Evolutionary conservation across 1,140 invertebrate species (phyloP).

Genomic region (Drosophila mayri): DNA sequence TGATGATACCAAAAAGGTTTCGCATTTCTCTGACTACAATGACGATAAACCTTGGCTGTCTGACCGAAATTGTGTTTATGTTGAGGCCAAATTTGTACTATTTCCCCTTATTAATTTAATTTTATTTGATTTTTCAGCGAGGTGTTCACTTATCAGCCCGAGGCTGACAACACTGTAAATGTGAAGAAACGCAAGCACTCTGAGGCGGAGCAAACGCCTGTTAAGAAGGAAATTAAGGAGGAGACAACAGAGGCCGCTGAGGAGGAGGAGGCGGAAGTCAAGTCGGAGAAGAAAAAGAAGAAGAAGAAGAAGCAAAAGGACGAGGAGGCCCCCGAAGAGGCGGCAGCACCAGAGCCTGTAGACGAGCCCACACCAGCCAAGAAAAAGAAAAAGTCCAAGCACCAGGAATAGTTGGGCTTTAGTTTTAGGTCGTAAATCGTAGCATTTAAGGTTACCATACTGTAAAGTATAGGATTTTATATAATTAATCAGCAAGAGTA

Average conservation of each 20-base stretch:
- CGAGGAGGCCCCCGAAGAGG: constrained; percentile 54
- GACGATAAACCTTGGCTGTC: constrained; percentile 84
- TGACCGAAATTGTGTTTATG: constrained; percentile 57
- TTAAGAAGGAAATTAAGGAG: constrained; percentile 70
- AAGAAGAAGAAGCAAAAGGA: constrained; percentile 85
- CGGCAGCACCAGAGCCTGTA: constrained; percentile 19
- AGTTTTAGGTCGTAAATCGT: constrained; percentile 49
- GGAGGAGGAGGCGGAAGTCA: constrained; percentile 58
- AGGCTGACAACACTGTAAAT: constrained; percentile 87
- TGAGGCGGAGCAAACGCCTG: constrained; percentile 81
- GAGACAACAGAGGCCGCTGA: constrained; percentile 57
- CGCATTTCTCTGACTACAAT: constrained; percentile 65
- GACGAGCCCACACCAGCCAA: constrained; percentile 62
- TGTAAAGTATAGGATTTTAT: constrained; percentile 49
- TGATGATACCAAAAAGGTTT: constrained; percentile 80
- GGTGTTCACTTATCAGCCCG: constrained; percentile 88
- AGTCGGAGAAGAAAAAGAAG: constrained; percentile 84
- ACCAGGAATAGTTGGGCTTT: constrained; percentile 57
- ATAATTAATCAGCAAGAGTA: constrained; percentile 24
- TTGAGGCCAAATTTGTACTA: not conserved
- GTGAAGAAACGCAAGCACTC: constrained; percentile 85
- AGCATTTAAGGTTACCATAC: constrained; percentile 46
- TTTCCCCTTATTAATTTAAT: constrained; percentile 8
- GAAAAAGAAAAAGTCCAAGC: constrained; percentile 78
- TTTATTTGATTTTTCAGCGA: constrained; percentile 85